These are phyloP conservation scores for Drosophila erecta DNA, from an alignment of 1,140 invertebrate species.

Conservation along the genomic window DNA sequence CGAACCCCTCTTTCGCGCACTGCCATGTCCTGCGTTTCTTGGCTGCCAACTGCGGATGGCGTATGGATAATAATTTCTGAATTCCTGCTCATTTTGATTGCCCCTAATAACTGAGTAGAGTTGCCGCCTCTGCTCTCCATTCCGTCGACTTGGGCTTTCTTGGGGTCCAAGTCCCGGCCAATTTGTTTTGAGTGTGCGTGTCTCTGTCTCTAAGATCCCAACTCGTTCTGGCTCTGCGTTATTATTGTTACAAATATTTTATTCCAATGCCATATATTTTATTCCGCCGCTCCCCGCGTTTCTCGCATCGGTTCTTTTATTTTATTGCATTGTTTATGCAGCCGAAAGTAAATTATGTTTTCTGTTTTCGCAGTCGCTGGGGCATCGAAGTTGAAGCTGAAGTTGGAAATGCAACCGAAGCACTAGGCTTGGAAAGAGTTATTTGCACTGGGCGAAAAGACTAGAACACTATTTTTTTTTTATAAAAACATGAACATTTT, in stretches of 20 bases:
- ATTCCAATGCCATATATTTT: conserved; percentile 83
- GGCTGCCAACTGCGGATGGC: conserved; percentile 54
- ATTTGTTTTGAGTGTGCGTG: conserved; percentile 60
- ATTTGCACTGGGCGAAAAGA: conserved; percentile 11
- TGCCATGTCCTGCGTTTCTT: conserved; percentile 61
- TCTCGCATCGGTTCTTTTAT: conserved; percentile 69
- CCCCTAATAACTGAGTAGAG: conserved; percentile 82
- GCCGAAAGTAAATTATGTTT: conserved; percentile 82
- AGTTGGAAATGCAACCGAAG: conserved; percentile 7
- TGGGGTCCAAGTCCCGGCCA: conserved; percentile 15
- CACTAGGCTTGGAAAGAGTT: neutral
- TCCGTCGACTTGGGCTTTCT: conserved; percentile 17
- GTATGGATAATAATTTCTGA: conserved; percentile 82
- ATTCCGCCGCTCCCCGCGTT: conserved; percentile 42
- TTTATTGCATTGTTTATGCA: conserved; percentile 83
- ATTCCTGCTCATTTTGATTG: conserved; percentile 83
- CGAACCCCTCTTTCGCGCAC: neutral
- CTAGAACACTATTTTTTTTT: too few species aligned
- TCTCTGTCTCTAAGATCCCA: conserved; percentile 33
- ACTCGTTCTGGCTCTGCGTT: conserved; percentile 49
- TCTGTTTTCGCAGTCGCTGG: conserved; percentile 25
- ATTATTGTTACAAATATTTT: conserved; percentile 83
- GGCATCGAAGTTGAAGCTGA: conserved; percentile 45
- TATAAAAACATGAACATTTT: too few species aligned
- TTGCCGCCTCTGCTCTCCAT: conserved; percentile 62